A percentile compares a stretch with the other conserved stretches of the same genome.
phyloP scores from a whole-genome alignment of 2,113 vertebrate genomes.

The Sander vitreus region DNA sequence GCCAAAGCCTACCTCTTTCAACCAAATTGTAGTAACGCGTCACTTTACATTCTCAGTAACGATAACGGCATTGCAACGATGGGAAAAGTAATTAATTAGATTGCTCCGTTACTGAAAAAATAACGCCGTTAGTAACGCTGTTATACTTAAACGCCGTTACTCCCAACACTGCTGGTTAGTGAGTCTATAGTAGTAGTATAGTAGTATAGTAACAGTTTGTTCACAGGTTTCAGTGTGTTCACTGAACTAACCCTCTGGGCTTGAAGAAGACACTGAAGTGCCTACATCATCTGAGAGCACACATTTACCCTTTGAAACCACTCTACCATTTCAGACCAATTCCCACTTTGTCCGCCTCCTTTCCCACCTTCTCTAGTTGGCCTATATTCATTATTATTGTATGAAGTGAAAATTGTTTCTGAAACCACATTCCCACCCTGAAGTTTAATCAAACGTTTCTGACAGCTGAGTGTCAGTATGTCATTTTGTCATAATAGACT shows the following conservation, averaged over 20 bases:
- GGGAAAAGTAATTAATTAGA: too few species aligned
- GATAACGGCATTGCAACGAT: too few species aligned
- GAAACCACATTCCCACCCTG: constrained; percentile 8
- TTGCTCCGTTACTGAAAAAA: too few species aligned
- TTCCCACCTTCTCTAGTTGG: neutral
- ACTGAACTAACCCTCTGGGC: neutral
- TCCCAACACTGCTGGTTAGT: neutral
- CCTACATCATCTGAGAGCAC: neutral
- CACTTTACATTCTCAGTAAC: too few species aligned
- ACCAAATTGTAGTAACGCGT: too few species aligned
- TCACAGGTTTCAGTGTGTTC: neutral
- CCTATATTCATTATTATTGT: constrained; percentile 7
- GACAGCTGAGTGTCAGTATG: constrained; percentile 22
- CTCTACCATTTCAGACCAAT: neutral
- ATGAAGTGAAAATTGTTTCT: constrained; percentile 24
- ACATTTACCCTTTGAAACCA: neutral
- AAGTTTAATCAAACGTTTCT: constrained; percentile 28
- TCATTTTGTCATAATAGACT: constrained; percentile 28
- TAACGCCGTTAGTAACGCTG: too few species aligned
- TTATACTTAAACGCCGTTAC: too few species aligned
- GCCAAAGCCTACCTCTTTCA: too few species aligned
- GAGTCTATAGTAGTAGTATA: neutral
- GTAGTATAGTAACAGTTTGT: neutral
- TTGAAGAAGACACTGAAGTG: neutral
- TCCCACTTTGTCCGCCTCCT: neutral